phyloP scores from a whole-genome alignment of 2,888 invertebrate species.

The Mimachlamys varia region DNA sequence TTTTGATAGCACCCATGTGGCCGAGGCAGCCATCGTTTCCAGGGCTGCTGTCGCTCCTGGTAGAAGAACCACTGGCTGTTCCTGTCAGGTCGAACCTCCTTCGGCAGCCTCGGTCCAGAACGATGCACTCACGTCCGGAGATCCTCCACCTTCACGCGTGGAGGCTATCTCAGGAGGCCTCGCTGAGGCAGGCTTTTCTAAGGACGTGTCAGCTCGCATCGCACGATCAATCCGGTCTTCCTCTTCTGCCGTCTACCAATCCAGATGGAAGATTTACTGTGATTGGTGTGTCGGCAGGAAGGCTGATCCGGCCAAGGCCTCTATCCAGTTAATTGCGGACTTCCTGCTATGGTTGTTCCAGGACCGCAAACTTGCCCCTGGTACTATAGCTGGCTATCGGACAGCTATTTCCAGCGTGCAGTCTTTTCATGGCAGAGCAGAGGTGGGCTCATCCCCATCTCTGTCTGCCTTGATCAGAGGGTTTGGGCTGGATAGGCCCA shows the following conservation, averaged over 20 bases:
- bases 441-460: neutral
- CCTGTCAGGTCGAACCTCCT: neutral
- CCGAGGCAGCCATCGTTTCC: slow-evolving; percentile 29
- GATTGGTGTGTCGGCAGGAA: slow-evolving; percentile 37
- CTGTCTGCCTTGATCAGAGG: neutral
- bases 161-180: neutral
- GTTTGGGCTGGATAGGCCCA: too few relatives aligned
- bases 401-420: neutral
- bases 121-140: neutral
- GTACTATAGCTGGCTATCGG: neutral
- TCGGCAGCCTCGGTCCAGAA: slow-evolving; percentile 12
- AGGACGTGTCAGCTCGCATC: slow-evolving; percentile 12
- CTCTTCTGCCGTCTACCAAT: neutral
- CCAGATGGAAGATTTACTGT: slow-evolving; percentile 13
- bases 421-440: neutral
- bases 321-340: slow-evolving; percentile 8
- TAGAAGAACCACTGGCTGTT: neutral
- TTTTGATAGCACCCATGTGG: slow-evolving; percentile 37
- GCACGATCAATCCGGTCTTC: neutral
- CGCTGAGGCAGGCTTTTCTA: slow-evolving; percentile 18
- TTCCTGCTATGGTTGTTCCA: neutral
- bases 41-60: neutral
- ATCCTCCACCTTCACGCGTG: slow-evolving; percentile 38
- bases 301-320: neutral
- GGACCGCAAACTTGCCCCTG: slow-evolving; percentile 16